phyloP scores from a whole-genome alignment of 2,888 invertebrate species.

The Notodonta ziczac region DNA sequence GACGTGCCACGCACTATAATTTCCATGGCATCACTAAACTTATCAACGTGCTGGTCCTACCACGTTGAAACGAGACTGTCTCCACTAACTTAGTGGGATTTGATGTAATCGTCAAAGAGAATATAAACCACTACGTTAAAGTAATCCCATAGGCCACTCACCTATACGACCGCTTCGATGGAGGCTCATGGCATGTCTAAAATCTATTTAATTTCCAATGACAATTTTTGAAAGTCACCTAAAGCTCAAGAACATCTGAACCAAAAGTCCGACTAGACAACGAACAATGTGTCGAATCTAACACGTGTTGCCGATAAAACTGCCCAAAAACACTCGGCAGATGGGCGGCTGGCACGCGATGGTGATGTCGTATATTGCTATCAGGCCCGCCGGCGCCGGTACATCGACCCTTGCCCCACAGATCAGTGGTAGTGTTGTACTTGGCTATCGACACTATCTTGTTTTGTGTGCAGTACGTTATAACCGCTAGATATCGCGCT shows the following conservation, averaged over 20 bases:
- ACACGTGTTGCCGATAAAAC: conserved; percentile 12
- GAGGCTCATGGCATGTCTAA: background rate
- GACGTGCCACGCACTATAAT: no score
- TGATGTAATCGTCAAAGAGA: no score
- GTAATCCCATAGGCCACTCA: no score
- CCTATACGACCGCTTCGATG: no score
- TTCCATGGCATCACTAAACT: no score
- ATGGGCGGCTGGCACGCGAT: conserved; percentile 10
- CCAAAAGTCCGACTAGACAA: background rate
- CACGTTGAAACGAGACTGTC: no score
- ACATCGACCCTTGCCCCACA: conserved; percentile 33
- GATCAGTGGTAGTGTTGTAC: conserved; percentile 20
- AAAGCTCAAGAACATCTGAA: background rate
- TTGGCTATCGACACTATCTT: background rate
- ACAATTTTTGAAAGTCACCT: background rate
- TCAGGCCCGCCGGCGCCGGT: conserved; percentile 12
- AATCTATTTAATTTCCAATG: background rate
- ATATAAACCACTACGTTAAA: no score
- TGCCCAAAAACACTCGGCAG: background rate
- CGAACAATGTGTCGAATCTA: background rate
- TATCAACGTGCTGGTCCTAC: no score
- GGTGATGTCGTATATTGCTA: conserved; percentile 3
- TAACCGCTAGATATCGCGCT: conserved; percentile 3
- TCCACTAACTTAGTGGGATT: no score
- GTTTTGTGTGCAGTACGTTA: background rate